Evolutionary conservation across 2,888 invertebrate genomes (phyloP), one percentile per base, ranked within the genome.

Genomic region (Clepsis dumicolana): DNA sequence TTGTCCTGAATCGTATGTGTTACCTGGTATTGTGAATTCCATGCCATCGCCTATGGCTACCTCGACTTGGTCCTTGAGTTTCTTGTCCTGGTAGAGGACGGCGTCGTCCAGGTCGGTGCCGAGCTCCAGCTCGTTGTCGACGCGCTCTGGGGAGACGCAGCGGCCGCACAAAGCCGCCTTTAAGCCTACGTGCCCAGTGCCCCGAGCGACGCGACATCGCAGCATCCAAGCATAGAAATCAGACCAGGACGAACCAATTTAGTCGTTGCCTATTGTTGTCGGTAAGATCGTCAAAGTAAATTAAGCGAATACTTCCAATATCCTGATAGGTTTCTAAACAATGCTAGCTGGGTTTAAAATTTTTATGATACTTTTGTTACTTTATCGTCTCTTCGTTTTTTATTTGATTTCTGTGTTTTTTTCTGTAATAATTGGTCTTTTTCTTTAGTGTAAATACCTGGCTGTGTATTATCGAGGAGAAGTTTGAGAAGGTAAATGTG

Each of bases 11-110:
- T 64, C 64, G 60, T 66, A 74, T 74, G 62, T 87, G 65, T 72
- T 95, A 95, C 97, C 98, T 89, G 97, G 98, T 94, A 98, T 98
- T 62, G 97, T 98, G 84, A 98, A 97, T 90, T 98, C 98, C 97
- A 98, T 98, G 75, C 98, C 98, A 86, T 98, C 98, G 57, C 98
- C 98, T 82, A 98, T 97, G 72, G 98, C 97, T 74, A 98, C 97
- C 94, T 98, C 98, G 75, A 98, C 95, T 90, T 97, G 97, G 84
- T 97, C 97, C 94, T 97, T 97, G 81, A 96, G 96, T 90, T 98
- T 98, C 90, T 97, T 97, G 83, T 97, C 97, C 86, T 97, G 96
- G 89, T 96, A 97, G 80, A 97, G 95, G 77, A 97, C 96, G 65
- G 97, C 97, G 89, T 98, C 98, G 72, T 96, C 97, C 80, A 98